Evolutionary conservation across 1,140 invertebrate genomes (phyloP).

Genomic region (Drosophila kohkoa): DNA sequence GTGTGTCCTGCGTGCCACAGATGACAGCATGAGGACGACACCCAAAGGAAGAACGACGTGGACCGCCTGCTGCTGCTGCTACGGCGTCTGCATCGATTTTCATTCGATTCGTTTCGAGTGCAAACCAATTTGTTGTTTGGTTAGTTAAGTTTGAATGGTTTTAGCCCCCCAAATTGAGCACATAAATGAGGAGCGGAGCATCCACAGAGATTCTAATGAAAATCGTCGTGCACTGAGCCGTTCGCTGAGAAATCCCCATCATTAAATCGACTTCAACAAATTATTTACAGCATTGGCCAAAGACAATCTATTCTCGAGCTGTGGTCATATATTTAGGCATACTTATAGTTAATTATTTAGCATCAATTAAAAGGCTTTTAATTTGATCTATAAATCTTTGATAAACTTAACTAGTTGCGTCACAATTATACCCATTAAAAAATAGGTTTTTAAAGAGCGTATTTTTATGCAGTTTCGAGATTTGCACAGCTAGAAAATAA

Average conservation of each 20-base stretch:
- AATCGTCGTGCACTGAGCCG: conserved; percentile 1
- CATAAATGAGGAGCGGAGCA: conserved; percentile 54
- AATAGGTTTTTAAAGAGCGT: neutral
- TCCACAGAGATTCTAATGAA: conserved; percentile 24
- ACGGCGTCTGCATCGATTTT: conserved; percentile 34
- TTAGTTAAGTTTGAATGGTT: conserved; percentile 60
- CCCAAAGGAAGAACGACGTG: neutral
- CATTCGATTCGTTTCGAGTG: conserved; percentile 59
- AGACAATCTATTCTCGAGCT: neutral
- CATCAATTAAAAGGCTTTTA: conserved; percentile 5
- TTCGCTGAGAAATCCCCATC: neutral
- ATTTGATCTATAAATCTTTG: conserved; percentile 12
- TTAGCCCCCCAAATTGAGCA: conserved; percentile 62
- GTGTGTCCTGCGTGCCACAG: conserved; percentile 58
- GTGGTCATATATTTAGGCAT: neutral
- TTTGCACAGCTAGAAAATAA: no score
- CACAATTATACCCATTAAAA: neutral
- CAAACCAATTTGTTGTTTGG: conserved; percentile 73
- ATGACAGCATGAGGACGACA: conserved; percentile 1
- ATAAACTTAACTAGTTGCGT: neutral
- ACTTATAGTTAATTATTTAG: conserved; percentile 13
- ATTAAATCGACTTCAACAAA: conserved; percentile 6
- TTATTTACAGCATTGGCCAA: conserved; percentile 7
- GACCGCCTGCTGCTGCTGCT: conserved; percentile 12
- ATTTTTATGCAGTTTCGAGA: no score